Percentiles rank a stretch among this genome's conserved stretches.
Evolutionary conservation across 2,113 vertebrate genomes (phyloP).

Genomic region (Laterallus jamaicensis): DNA sequence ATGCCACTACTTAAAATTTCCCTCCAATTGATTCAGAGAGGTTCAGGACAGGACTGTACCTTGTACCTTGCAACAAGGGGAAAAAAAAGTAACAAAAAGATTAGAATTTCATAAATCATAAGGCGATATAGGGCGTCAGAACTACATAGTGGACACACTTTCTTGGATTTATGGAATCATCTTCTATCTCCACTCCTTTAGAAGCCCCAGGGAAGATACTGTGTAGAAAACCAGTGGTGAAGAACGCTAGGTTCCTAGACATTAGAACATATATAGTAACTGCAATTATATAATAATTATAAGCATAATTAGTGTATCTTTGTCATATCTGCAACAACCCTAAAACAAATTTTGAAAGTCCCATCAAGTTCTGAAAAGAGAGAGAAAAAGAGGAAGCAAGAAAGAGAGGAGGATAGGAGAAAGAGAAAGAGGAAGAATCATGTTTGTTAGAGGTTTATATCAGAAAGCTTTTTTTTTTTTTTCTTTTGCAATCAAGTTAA

Average conservation of each 20-base stretch:
- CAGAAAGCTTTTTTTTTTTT: neutral
- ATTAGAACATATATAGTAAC: too few relatives aligned
- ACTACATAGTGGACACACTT: neutral
- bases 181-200: neutral
- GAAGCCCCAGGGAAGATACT: neutral
- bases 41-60: neutral
- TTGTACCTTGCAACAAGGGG: neutral
- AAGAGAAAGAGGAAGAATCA: rapidly evolving
- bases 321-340: neutral
- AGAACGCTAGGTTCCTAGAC: neutral
- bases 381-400: too few relatives aligned
- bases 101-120: neutral
- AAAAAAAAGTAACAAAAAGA: neutral
- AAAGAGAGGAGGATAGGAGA: too few relatives aligned
- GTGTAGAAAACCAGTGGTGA: neutral
- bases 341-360: neutral
- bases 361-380: neutral
- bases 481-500: neutral
- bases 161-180: neutral
- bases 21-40: neutral
- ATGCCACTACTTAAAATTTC: neutral
- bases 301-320: neutral
- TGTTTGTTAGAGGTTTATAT: neutral
- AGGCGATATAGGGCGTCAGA: neutral
- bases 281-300: too few relatives aligned